These are phyloP conservation scores for Podabrus alpinus DNA, from an alignment of 2,888 invertebrate species.

Conservation along the genomic window DNA sequence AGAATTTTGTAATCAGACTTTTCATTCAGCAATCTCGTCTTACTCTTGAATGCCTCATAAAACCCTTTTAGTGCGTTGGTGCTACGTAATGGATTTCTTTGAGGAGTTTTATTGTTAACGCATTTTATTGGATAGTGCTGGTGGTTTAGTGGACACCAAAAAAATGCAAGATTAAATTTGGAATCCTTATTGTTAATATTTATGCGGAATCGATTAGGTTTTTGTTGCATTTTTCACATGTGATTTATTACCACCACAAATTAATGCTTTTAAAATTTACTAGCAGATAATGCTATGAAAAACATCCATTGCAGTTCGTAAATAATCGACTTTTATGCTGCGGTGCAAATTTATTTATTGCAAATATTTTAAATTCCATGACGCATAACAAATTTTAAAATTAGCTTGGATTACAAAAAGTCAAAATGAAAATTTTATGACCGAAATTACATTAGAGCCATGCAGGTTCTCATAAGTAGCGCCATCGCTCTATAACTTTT, in stretches of 20 bases:
- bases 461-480: not conserved
- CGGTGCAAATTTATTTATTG: not conserved
- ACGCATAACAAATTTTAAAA: not conserved
- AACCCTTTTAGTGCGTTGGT: slow-evolving; percentile 39
- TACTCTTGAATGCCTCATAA: slow-evolving; percentile 38
- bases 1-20: slow-evolving; percentile 49
- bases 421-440: not conserved
- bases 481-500: not conserved
- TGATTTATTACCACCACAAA: not conserved
- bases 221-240: not conserved
- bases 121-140: not conserved
- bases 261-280: not conserved
- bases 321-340: not conserved
- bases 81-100: slow-evolving; percentile 16
- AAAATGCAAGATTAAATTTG: not conserved
- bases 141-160: not conserved
- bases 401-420: not conserved
- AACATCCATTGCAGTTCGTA: not conserved
- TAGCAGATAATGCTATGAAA: not conserved
- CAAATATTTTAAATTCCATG: not conserved
- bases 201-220: not conserved
- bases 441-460: no score
- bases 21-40: slow-evolving; percentile 43
- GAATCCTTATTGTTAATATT: not conserved
- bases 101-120: slow-evolving; percentile 16